phyloP scores from a whole-genome alignment of 2,797 vertebrate species.

The Sebastes itinus region DNA sequence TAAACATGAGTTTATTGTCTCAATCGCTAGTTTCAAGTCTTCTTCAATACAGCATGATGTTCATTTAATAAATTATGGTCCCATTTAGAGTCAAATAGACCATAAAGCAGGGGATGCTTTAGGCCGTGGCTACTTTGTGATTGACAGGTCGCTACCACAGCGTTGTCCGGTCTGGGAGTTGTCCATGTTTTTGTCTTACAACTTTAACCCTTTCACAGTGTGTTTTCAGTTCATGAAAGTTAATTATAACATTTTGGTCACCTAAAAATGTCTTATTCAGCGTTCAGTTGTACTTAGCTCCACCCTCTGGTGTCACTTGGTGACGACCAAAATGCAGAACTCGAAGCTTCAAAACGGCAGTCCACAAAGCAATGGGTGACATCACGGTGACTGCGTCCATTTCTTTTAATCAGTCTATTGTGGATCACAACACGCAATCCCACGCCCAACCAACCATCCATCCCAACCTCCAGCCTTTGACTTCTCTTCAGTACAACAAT shows the following conservation, averaged over 20 bases:
- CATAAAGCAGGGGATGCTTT: not conserved
- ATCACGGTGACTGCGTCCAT: not conserved
- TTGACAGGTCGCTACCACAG: not conserved
- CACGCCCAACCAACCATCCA: not conserved
- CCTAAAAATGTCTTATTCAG: not conserved
- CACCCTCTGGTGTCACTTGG: not conserved
- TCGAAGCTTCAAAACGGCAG: not conserved
- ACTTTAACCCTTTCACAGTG: no score
- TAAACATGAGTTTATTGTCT: not conserved
- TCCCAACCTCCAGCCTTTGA: not conserved
- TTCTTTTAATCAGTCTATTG: not conserved
- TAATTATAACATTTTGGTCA: no score
- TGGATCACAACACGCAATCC: not conserved
- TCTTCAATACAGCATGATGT: not conserved
- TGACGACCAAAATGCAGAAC: not conserved
- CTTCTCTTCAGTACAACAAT: not conserved
- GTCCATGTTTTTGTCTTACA: no score
- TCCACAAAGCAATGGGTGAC: not conserved
- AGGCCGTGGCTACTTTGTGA: not conserved
- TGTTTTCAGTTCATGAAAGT: not conserved
- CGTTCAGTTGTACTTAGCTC: not conserved
- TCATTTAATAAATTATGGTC: not conserved
- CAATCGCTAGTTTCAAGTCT: not conserved
- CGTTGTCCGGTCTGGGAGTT: not conserved
- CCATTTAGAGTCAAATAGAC: not conserved